Conservation (phyloP, 2,888 invertebrate genomes). For the Torymus aiolomorphi region DNA sequence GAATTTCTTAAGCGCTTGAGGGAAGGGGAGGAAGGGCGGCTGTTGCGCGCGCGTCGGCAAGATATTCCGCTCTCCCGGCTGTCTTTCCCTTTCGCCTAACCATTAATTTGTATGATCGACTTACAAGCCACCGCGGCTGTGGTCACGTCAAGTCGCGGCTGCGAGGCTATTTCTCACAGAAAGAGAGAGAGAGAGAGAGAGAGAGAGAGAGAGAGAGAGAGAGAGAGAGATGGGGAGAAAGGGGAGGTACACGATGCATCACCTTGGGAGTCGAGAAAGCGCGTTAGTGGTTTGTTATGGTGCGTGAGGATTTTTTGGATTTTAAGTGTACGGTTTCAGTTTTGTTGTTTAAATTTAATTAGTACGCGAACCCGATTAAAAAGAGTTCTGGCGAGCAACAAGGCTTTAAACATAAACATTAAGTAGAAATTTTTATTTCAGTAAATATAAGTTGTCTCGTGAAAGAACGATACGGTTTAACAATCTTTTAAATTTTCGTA, state of each 20-base stretch:
- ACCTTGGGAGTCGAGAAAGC: not conserved
- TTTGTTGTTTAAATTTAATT: too few relatives aligned
- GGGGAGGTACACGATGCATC: not conserved
- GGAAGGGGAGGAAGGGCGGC: too few relatives aligned
- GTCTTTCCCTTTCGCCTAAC: constrained; percentile 44
- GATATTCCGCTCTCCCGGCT: too few relatives aligned
- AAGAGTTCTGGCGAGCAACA: too few relatives aligned
- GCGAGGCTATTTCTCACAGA: constrained; percentile 50
- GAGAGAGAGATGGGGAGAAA: not conserved
- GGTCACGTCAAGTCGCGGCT: constrained; percentile 26
- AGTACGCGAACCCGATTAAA: too few relatives aligned
- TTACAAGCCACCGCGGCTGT: constrained; percentile 46
- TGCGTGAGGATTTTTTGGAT: not conserved
- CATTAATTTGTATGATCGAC: constrained; percentile 62
- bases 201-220: not conserved
- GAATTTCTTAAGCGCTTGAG: too few relatives aligned
- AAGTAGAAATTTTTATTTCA: too few relatives aligned
- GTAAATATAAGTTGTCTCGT: too few relatives aligned
- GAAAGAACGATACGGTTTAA: too few relatives aligned
- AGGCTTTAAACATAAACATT: too few relatives aligned
- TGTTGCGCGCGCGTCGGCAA: too few relatives aligned
- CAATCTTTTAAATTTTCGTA: too few relatives aligned
- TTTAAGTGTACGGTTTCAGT: not conserved
- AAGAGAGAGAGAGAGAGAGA: not conserved
- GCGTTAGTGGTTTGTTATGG: not conserved